Evolutionary conservation across 2,888 invertebrate genomes (phyloP), one percentile per base, ranked within the genome.

Genomic region (Lordiphosa fenestrarum): DNA sequence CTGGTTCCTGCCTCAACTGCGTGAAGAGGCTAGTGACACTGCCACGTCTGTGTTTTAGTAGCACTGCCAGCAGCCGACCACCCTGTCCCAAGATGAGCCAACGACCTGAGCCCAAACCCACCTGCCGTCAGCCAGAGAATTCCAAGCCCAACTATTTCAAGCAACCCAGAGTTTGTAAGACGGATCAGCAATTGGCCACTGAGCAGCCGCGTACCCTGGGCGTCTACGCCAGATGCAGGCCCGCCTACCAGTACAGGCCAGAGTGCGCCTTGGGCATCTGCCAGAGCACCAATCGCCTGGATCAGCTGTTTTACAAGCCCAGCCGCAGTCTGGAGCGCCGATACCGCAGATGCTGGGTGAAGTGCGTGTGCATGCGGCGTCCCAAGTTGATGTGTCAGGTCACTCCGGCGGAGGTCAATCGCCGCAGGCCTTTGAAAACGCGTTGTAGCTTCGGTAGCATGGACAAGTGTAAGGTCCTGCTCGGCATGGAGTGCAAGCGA

Each of bases 311-410:
- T 13, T 82, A 69, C 10, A 40, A 5, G 13, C 65, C 74, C 6
- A 65, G 83, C 19, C 59, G 52, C 21, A 58, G 41, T 1, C 40
- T 67, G 2, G 41, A 78, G 10, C 59, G 62, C 0, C 3, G 19
- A 0, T 63, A 42, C 10, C 52, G 63, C 0, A 13, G 41, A 9
- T 46, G 60, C 46, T 73, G 70, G 73, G 60, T 59, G 4, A 67
- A 75, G 21, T 57, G 51, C 9, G 15, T 36, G 5, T 21, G 21
- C 0, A 51, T 47, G 19, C 41, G n/a, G 15, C 6, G 30, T 0
- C 53, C 54, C 6, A 46, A 57, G 6, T 44, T 51, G 0, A 12
- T 30, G 1, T 36, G 51, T 19, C 33, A 13, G 6, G 6, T 15
- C 10, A 41, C 30, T 0, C 33, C 61, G 0, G 12, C 44, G 12